Evolutionary conservation across 2,797 vertebrate genomes (phyloP), one percentile per base, ranked within the genome.

Genomic region (Rhinatrema bivittatum): DNA sequence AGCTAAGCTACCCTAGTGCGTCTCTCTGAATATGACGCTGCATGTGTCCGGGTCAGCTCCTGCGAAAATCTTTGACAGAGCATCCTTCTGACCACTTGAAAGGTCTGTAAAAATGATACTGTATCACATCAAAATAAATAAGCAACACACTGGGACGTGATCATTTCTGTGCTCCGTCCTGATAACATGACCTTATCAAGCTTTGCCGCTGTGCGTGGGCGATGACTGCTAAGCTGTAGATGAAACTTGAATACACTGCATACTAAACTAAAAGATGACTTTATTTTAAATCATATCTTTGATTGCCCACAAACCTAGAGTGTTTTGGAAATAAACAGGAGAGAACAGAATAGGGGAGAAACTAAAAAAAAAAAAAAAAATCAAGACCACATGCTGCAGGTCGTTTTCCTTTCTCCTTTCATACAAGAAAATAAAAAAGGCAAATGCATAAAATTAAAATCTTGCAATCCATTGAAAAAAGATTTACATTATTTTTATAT

Each of bases 261-360:
- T 26, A 38, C 8, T 28, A 5, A 29, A 12, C n/a, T 26, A 46
- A 38, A 47, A 49, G 34, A 10, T 33, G 45, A 38, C 3, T 14
- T 36, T 33, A 46, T 53, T 32, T 53, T 35, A 60, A 69, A 47
- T 29, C 41, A 39, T 11, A 19, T 43, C 16, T 25, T 22, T 13
- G 16, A 15, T 20, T 52, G 39, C 30, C 13, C 50, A 23, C 11
- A 41, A 48, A 5, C 10, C 17, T 16, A 16, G 16, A 30, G 5
- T 21, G 2, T 38, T 25, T n/a, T 29, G 29, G 11, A 46, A 55
- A 46, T 4, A 21, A 27, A n/a, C 39, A 40, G 24, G 4, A 2
- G 2, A 27, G 14, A 37, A 0, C n/a, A n/a, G n/a, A n/a, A n/a
- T n/a, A n/a, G n/a, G n/a, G n/a, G n/a, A n/a, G n/a, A n/a, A n/a